Evolutionary conservation across 2,888 invertebrate genomes (phyloP).

Genomic region (Calliopum simillimum): DNA sequence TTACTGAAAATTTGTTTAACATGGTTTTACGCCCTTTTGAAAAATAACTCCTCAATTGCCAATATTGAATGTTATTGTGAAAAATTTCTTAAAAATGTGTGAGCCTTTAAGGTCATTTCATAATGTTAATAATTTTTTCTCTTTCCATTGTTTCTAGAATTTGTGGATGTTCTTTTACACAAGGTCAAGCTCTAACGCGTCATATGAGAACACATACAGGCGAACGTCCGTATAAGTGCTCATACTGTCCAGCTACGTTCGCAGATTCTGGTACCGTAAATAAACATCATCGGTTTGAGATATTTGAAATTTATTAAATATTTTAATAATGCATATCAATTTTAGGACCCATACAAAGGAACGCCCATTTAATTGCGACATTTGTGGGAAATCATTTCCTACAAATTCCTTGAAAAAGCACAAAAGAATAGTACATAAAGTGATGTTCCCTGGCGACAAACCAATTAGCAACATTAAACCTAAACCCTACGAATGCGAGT

Average conservation of each 20-base stretch:
- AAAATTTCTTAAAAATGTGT: no score
- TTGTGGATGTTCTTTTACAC: conserved; percentile 64
- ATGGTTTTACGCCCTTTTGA: no score
- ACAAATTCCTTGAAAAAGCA: conserved; percentile 64
- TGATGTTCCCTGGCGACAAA: conserved; percentile 46
- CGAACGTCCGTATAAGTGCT: conserved; percentile 65
- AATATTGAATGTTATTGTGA: no score
- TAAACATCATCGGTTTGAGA: conserved; percentile 65
- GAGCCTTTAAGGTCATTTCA: no score
- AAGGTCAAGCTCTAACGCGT: conserved; percentile 64
- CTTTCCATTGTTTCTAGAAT: no score
- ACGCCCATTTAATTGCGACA: conserved; percentile 19
- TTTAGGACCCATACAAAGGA: background rate
- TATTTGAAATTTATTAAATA: conserved; percentile 2
- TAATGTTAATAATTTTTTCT: no score
- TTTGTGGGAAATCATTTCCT: no score
- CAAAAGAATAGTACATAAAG: conserved; percentile 49
- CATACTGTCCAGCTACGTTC: conserved; percentile 64
- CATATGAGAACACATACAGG: conserved; percentile 68
- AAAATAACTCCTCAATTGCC: no score
- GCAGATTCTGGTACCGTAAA: conserved; percentile 66
- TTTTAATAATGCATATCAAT: conserved; percentile 7
- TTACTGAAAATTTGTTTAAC: no score
- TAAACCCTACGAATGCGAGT: conserved; percentile 64
- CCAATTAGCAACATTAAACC: conserved; percentile 62